Base-by-base conservation (phyloP, 2,113 vertebrate species). In the Elgaria multicarinata region DNA sequence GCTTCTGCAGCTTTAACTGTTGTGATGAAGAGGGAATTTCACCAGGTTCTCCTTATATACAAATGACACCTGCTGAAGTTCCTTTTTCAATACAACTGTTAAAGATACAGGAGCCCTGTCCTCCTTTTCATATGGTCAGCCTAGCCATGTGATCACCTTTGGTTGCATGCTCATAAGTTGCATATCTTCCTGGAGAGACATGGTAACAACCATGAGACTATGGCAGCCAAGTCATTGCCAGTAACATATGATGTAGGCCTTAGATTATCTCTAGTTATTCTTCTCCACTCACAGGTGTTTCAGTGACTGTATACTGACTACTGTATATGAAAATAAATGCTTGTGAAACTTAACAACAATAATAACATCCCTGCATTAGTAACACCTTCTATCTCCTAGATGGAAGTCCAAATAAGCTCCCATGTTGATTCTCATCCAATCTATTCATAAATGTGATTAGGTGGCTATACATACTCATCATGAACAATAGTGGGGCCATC, bases 401-500 rank as follows among this genome's bases (percentile, higher is more conserved):
- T 74, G 9, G n/a, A 88, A 14, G 26, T 80, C n/a, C 71, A 62
- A 66, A 42, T 75, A 81, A 82, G 24, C 2, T 7, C 50, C 66
- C 66, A 58, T 31, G 18, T 89, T 62, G 79, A 4, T 36, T 31
- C 75, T 86, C 26, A n/a, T 77, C 83, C 50, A 92, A 42, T 5
- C 39, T 78, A 69, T 83, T 90, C 4, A 64, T 12, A 53, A 93
- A 92, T 0, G 50, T 55, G 64, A 93, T 88, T 85, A 89, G 92
- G 90, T 36, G 78, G 72, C 80, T 39, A 55, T 78, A 98, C 98
- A 94, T 97, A 99, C 99, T 99, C 99, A 94, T 99, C 99, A 14
- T 99, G 99, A 95, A 99, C 98, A 86, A 99, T 99, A 94, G 99
- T 99, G 96, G 99, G 99, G 90, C 99, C 99, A 86, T 99, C 99